Percentiles rank a stretch among this genome's conserved stretches.
Conservation (phyloP, 2,113 vertebrate species). For the Eira barbara region DNA sequence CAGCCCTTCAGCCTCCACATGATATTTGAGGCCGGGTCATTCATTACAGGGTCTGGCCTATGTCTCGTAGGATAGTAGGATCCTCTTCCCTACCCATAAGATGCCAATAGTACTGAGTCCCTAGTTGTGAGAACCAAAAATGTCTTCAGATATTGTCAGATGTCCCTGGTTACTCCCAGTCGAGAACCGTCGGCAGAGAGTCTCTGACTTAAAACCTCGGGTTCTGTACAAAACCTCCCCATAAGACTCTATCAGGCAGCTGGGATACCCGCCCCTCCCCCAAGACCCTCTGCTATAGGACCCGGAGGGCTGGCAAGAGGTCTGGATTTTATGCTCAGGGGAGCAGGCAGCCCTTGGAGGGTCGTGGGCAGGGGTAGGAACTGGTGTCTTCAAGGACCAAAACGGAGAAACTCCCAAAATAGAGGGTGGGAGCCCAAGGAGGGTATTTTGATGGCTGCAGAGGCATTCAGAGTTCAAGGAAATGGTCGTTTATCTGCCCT, state of each 20-base stretch:
- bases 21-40: accelerated
- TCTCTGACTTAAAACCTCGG: neutral
- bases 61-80: neutral
- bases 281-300: neutral
- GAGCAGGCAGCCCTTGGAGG: neutral
- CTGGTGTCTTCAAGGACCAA: neutral
- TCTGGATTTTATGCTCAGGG: neutral
- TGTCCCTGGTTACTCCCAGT: neutral
- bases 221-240: neutral
- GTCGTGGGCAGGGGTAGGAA: neutral
- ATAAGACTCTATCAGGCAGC: too few species aligned
- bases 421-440: neutral
- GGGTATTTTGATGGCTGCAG: neutral
- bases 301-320: neutral
- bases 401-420: neutral
- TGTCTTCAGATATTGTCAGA: neutral
- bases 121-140: neutral
- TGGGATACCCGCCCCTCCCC: neutral
- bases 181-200: neutral
- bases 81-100: neutral
- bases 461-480: neutral
- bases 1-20: neutral
- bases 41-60: neutral
- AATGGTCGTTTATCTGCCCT: neutral
- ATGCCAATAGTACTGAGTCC: neutral